Evolutionary conservation across 1,140 invertebrate species (phyloP), one percentile per base, ranked within the genome.

Genomic region (Aleiodes sp.): DNA sequence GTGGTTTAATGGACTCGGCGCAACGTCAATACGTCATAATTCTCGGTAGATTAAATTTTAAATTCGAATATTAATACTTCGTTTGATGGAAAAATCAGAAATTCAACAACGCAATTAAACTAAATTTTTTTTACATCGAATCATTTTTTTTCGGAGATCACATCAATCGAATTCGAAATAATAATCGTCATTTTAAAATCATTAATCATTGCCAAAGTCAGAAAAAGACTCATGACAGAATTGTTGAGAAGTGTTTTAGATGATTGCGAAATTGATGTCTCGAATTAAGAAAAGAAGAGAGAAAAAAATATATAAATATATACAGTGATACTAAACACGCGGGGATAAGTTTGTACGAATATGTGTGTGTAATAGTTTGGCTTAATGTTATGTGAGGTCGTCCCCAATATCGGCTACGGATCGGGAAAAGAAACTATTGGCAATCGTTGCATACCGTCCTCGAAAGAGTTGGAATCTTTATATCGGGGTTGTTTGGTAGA

Each of bases 381-480:
- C 72, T 56, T n/a, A 70, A 71, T 52, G 21, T 24, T n/a, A 24
- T 52, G 46, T 52, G 68, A 67, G 65, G 26, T 73, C 74, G 77
- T 70, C 77, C 77, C 76, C 75, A 75, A 77, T 52, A 52, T 79
- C 70, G 75, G 56, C 75, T 75, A 70, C 73, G 64, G 70, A 79
- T 75, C 75, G 73, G 70, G 71, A 79, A 79, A 79, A 52, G 46
- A 72, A 73, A 67, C 65, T 60, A 77, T 75, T 76, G 73, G 76
- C 74, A 76, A 70, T 71, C 37, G 31, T 56, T 70, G 69, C 69
- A 60, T 67, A 64, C 61, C 73, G 75, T 73, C 73, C 75, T 79
- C 76, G 75, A 77, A 79, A 72, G 65, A 66, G 65, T 52, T 52
- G 46, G 46, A 52, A 52, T 52, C 16, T 43, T 43, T 43, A 43